Base-by-base conservation (phyloP, 2,797 vertebrate genomes). In the Lagodon rhomboides region DNA sequence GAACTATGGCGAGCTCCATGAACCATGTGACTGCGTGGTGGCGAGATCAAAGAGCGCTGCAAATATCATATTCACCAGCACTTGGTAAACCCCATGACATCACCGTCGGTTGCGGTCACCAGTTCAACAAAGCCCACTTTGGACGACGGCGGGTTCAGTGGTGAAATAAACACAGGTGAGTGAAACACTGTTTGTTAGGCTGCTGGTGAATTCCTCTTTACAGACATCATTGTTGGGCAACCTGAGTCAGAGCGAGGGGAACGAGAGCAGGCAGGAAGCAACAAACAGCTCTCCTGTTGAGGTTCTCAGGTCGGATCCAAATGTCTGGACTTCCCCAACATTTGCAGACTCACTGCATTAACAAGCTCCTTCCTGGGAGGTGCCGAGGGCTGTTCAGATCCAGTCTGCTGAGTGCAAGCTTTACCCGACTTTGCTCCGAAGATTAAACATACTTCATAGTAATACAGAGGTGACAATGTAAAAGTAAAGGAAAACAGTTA, bases 251-350 rank as follows among this genome's bases (percentile, higher is more conserved):
- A 50, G 68, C 20, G 11, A 53, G 62, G 23, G 59, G 18, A 41
- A 60, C 12, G 60, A 22, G 17, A 62, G 47, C 34, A 61, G 41
- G 13, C 49, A 60, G 60, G n/a, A 61, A 66, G 47, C 43, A 63
- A 47, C 61, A 63, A 61, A 65, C 49, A 68, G 6, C 38, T 55
- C 38, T 72, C 55, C 62, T 27, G 20, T 60, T 47, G 55, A 67
- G 25, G 30, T 17, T 18, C 18, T 16, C 5, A 10, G 60, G 47
- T 25, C 51, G 62, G 47, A 23, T 72, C 20, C 43, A 22, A 60
- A 60, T 68, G 64, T 22, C 47, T 61, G 64, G 22, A 60, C 47
- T 73, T 18, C 27, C 41, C 23, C 9, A 8, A 8, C 56, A 11
- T 17, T 44, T 16, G 22, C 46, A 71, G 44, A 23, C 47, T 34